Percentiles rank a stretch among this genome's conserved stretches.
These are phyloP conservation scores for Acromyrmex charruanus DNA, from an alignment of 1,140 invertebrate species.

Conservation along the genomic window DNA sequence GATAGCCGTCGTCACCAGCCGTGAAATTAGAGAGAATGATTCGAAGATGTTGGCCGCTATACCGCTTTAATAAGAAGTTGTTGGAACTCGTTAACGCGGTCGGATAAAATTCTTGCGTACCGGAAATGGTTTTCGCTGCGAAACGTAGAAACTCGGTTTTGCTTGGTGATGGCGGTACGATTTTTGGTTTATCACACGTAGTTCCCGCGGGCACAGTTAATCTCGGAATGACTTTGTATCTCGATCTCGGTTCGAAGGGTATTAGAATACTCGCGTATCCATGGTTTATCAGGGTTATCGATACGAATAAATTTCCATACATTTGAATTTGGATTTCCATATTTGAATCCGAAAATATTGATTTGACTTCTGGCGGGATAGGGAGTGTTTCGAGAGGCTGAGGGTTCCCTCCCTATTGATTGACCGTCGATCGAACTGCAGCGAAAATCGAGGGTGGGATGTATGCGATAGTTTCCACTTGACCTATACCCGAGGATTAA, in stretches of 20 bases:
- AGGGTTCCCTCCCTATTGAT: slow-evolving; percentile 35
- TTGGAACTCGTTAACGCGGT: slow-evolving; percentile 51
- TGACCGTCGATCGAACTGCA: slow-evolving; percentile 33
- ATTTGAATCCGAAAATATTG: slow-evolving; percentile 79
- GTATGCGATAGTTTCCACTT: slow-evolving; percentile 70
- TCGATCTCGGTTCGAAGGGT: slow-evolving; percentile 66
- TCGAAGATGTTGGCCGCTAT: slow-evolving; percentile 28
- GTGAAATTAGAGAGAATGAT: slow-evolving; percentile 60
- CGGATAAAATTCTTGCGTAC: slow-evolving; percentile 35
- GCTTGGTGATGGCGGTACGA: neutral
- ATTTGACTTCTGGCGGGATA: slow-evolving; percentile 69
- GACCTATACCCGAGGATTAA: slow-evolving; percentile 59
- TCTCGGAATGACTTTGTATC: slow-evolving; percentile 73
- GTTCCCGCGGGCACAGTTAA: slow-evolving; percentile 67
- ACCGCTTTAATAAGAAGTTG: slow-evolving; percentile 42
- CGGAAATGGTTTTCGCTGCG: slow-evolving; percentile 27
- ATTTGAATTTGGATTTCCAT: slow-evolving; percentile 80
- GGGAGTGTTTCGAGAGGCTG: slow-evolving; percentile 61
- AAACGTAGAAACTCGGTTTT: slow-evolving; percentile 26
- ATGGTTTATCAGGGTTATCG: slow-evolving; percentile 80
- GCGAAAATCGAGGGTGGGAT: slow-evolving; percentile 57
- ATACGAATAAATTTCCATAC: slow-evolving; percentile 80
- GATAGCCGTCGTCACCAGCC: slow-evolving; percentile 3
- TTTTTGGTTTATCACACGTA: slow-evolving; percentile 58
- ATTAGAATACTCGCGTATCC: slow-evolving; percentile 79